Evolutionary conservation across 2,113 vertebrate species (phyloP).

Genomic region (Scartelaos histophorus): DNA sequence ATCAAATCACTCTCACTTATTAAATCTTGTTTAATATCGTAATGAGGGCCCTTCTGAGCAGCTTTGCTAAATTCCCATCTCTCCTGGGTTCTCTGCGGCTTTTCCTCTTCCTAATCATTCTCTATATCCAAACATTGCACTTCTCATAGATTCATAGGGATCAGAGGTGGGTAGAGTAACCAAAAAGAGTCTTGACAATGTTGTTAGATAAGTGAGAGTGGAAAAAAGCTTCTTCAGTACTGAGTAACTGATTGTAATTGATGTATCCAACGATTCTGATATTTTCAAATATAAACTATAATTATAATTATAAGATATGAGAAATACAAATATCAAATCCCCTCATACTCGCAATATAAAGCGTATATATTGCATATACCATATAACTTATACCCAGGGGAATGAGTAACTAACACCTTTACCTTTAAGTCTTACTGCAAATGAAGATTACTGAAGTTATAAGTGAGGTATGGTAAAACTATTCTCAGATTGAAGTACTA

Average conservation of each 20-base stretch:
- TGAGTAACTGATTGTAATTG: neutral
- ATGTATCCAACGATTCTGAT: neutral
- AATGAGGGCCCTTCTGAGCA: conserved; percentile 97
- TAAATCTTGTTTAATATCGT: conserved; percentile 99
- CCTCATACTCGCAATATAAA: neutral
- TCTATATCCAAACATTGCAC: conserved; percentile 52
- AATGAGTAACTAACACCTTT: neutral
- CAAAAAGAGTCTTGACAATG: neutral
- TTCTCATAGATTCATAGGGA: neutral
- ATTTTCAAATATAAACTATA: too few relatives aligned
- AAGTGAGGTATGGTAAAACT: neutral
- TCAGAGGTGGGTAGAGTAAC: neutral
- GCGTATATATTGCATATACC: neutral
- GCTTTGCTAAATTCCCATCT: conserved; percentile 87
- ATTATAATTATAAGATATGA: too few relatives aligned
- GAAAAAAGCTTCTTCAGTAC: neutral
- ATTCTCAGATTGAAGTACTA: neutral
- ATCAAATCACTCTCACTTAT: conserved; percentile 99
- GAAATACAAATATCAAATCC: too few relatives aligned
- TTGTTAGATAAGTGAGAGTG: neutral
- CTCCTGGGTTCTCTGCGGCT: conserved; percentile 44
- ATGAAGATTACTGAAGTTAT: too few relatives aligned
- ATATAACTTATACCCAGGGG: neutral
- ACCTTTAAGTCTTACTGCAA: too few relatives aligned
- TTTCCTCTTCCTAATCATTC: conserved; percentile 41